These are phyloP conservation scores for Caracal caracal DNA, from an alignment of 2,113 vertebrate genomes.

Conservation along the genomic window DNA sequence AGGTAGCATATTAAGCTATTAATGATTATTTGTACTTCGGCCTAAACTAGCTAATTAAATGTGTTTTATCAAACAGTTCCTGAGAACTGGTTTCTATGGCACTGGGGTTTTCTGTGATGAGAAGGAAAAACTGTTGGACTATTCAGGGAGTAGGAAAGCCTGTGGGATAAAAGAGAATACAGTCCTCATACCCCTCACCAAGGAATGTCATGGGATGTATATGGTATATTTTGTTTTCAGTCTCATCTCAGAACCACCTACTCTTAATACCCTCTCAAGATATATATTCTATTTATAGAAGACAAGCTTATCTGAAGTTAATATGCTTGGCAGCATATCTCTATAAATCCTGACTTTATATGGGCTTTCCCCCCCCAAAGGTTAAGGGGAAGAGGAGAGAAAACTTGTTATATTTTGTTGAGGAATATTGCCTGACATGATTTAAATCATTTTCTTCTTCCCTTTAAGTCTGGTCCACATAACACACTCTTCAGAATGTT, in stretches of 20 bases:
- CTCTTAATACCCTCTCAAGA: not conserved
- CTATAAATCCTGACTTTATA: not conserved
- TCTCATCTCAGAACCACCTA: not conserved
- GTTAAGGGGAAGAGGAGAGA: not conserved
- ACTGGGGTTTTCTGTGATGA: not conserved
- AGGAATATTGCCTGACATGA: not conserved
- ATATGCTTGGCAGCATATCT: not conserved
- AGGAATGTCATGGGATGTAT: not conserved
- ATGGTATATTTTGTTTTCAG: not conserved
- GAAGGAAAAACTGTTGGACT: not conserved
- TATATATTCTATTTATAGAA: slow-evolving; percentile 4
- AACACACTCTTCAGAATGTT: not conserved
- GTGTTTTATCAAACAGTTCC: not conserved
- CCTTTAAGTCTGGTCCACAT: not conserved
- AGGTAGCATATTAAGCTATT: not conserved
- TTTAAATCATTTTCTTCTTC: not conserved
- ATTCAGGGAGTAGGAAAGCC: not conserved
- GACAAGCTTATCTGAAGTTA: not conserved
- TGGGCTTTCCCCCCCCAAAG: not conserved
- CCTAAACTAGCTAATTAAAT: slow-evolving; percentile 12
- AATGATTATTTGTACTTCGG: not conserved
- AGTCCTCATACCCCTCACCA: not conserved
- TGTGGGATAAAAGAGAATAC: not conserved
- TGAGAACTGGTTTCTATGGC: not conserved
- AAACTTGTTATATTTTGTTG: not conserved